phyloP scores from a whole-genome alignment of 1,140 invertebrate genomes.

The Trachymyrmex septentrionalis region DNA sequence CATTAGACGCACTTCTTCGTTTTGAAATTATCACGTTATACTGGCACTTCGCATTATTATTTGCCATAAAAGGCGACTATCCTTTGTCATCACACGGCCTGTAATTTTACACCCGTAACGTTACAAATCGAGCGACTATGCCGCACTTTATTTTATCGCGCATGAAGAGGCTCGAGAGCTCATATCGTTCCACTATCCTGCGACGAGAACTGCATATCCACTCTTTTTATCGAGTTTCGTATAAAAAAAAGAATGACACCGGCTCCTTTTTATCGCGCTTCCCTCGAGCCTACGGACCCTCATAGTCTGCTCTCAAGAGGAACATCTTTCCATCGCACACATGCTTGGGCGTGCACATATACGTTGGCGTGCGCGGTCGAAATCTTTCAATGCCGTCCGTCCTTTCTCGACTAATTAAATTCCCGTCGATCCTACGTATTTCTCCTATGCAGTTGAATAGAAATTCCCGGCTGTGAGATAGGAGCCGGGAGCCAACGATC shows the following conservation, averaged over 20 bases:
- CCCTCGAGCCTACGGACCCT: constrained; percentile 20
- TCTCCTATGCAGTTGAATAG: constrained; percentile 65
- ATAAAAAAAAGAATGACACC: constrained; percentile 28
- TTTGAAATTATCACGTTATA: constrained; percentile 15
- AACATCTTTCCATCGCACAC: constrained; percentile 27
- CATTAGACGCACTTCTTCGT: neutral
- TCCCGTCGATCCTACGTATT: constrained; percentile 75
- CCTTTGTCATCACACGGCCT: neutral
- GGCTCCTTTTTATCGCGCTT: constrained; percentile 45
- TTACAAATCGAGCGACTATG: constrained; percentile 37
- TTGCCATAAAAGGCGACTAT: neutral
- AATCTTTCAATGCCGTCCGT: constrained; percentile 56
- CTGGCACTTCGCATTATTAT: constrained; percentile 33
- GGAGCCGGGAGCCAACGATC: neutral
- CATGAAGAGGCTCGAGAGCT: neutral
- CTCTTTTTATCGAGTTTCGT: constrained; percentile 47
- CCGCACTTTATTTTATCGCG: constrained; percentile 38
- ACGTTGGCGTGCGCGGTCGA: neutral
- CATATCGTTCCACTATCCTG: constrained; percentile 11
- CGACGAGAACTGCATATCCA: neutral
- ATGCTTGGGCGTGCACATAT: neutral
- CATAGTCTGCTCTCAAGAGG: neutral
- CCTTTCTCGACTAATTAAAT: constrained; percentile 71
- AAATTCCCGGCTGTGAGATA: constrained; percentile 61
- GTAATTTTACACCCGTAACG: constrained; percentile 31